Base-by-base conservation (phyloP, 2,888 invertebrate species). In the Eremobia ochroleuca region DNA sequence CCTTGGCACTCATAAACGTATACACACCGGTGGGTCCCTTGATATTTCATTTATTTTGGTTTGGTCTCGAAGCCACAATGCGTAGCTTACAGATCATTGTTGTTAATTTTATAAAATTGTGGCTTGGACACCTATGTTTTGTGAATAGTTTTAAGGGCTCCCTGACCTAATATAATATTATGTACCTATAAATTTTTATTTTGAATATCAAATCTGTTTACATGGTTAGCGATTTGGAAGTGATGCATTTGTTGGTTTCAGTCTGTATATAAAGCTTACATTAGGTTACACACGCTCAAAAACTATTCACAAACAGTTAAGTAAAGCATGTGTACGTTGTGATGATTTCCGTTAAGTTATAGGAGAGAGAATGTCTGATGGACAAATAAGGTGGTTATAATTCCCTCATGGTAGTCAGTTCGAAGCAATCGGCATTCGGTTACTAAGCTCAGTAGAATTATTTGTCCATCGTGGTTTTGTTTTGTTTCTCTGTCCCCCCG, bases 1-100 rank as follows among this genome's bases (percentile, higher is more conserved):
- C 96, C 97, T 98, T 91, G 98, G 98, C 96, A 98, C 98, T 92
- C 98, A 98, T 97, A 98, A 98, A 94, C 97, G 98, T 93, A 98
- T 98, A 91, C 98, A 98, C 95, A 98, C 98, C 90, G 97, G 97
- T 97, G 98, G 97, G 97, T 97, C 96, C 96, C 96, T 95, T 95
- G 94, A 95, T 92, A 95, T 95, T 95, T 92, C 93, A 92, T 95
- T 94, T 94, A 92, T 94, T 94, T 94, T 92, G 92, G 91, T 92
- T 92, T 92, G 96, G 96, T 96, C 87, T 96, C 96, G 88, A 91
- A 96, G 96, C 94, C 96, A 95, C 96, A 96, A 95, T 92, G 89
- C 85, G 85, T 88, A 87, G 82, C 85, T 81, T 75, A 59, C 52
- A 70, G 61, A 76, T 59, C 46, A 64, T 55, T 55, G 37, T 49